phyloP scores from a whole-genome alignment of 2,113 vertebrate genomes.

The Scortum barcoo region DNA sequence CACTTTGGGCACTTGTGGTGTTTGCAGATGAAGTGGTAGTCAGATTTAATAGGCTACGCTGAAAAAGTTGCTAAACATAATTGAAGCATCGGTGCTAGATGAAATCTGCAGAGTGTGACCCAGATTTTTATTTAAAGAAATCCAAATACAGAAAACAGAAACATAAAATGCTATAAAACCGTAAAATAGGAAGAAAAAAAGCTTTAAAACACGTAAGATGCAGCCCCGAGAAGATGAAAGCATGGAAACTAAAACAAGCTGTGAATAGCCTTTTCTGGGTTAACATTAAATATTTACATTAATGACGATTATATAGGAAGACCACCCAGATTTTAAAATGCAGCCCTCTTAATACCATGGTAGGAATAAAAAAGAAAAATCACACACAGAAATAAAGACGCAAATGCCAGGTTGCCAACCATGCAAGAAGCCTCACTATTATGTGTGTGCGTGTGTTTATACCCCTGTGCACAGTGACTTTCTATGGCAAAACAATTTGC shows the following conservation, averaged over 20 bases:
- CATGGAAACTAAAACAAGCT: conserved; percentile 37
- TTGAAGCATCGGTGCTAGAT: neutral
- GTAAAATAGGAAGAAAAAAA: conserved; percentile 14
- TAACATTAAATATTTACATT: conserved; percentile 72
- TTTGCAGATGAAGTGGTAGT: neutral
- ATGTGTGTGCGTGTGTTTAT: neutral
- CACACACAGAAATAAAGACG: conserved; percentile 5
- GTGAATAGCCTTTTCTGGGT: conserved; percentile 43
- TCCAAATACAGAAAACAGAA: conserved; percentile 16
- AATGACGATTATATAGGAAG: conserved; percentile 46
- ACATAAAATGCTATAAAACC: conserved; percentile 1
- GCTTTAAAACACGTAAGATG: neutral
- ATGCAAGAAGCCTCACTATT: neutral
- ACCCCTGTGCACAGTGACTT: neutral
- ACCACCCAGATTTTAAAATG: conserved; percentile 54
- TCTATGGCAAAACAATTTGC: neutral
- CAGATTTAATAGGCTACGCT: neutral
- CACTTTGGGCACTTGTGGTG: neutral
- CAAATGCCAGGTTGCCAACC: neutral
- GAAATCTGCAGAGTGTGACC: neutral
- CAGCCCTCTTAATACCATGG: conserved; percentile 51
- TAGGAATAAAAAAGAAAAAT: neutral
- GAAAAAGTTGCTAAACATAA: conserved; percentile 6
- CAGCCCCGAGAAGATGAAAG: conserved; percentile 20
- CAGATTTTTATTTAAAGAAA: conserved; percentile 8